phyloP scores from a whole-genome alignment of 2,113 vertebrate species.

The Chunga burmeisteri region DNA sequence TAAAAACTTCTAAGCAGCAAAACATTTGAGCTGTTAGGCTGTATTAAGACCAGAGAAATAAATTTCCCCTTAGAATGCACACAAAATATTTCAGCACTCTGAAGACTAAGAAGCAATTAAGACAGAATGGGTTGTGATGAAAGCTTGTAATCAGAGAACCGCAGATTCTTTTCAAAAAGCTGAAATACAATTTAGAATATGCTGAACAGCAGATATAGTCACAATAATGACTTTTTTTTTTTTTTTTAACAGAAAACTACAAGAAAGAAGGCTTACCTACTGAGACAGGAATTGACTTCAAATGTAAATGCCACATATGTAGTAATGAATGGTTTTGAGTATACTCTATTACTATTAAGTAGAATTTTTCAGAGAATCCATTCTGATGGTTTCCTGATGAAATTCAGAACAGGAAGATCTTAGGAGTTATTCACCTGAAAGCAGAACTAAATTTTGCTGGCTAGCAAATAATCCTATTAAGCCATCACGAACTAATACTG shows the following conservation, averaged over 20 bases:
- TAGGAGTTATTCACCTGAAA: neutral
- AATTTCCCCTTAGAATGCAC: neutral
- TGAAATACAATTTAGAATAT: neutral
- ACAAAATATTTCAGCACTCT: neutral
- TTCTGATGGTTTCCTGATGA: conserved; percentile 67
- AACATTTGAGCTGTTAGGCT: neutral
- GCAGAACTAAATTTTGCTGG: neutral
- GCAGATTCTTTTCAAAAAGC: neutral
- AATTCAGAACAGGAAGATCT: neutral
- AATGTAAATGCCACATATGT: conserved; percentile 96
- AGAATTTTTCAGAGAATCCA: conserved; percentile 91
- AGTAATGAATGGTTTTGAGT: conserved; percentile 81
- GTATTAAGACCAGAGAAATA: neutral
- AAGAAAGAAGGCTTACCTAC: conserved; percentile 77
- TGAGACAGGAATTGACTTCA: conserved; percentile 85
- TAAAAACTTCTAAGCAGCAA: neutral
- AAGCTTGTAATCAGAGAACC: neutral
- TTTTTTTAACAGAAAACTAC: neutral
- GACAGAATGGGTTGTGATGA: neutral
- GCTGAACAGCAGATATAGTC: neutral
- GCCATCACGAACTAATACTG: neutral
- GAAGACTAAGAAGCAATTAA: neutral
- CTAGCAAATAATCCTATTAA: neutral
- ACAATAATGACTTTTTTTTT: neutral
- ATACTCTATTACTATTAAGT: conserved; percentile 91